phyloP scores from a whole-genome alignment of 2,888 invertebrate genomes.

The Cataglyphis livida region DNA sequence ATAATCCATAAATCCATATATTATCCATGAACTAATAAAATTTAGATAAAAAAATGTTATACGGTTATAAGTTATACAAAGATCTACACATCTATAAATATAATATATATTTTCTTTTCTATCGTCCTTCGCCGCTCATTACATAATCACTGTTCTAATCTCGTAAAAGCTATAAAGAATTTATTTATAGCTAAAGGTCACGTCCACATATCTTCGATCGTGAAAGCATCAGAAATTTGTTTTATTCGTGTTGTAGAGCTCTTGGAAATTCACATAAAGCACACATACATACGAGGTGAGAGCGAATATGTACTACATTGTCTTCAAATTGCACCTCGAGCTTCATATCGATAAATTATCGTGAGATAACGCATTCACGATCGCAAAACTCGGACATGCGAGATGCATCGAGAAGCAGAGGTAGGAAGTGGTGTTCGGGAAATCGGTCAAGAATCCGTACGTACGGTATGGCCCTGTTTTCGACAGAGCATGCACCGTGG shows the following conservation, averaged over 20 bases:
- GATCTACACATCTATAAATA: not conserved
- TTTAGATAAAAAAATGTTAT: not conserved
- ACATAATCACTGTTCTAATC: constrained; percentile 18
- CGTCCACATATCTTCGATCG: constrained; percentile 12
- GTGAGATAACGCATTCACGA: not conserved
- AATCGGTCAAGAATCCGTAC: constrained; percentile 55
- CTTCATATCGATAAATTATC: not conserved
- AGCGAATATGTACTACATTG: not conserved
- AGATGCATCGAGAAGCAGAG: constrained; percentile 3
- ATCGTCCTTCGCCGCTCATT: not conserved
- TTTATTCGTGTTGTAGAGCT: not conserved
- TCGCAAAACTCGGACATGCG: constrained; percentile 12
- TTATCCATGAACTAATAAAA: no score
- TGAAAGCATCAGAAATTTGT: constrained; percentile 28
- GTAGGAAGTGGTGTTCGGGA: constrained; percentile 32
- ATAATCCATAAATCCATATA: not conserved
- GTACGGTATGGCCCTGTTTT: constrained; percentile 53
- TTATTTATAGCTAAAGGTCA: constrained; percentile 32
- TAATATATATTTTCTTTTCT: not conserved
- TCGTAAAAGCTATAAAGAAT: not conserved
- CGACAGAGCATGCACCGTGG: constrained; percentile 32
- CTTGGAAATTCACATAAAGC: not conserved
- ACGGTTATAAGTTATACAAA: not conserved
- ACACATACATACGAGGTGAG: not conserved
- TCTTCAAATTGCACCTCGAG: not conserved